Percentiles rank a stretch among this genome's conserved stretches.
Evolutionary conservation across 1,140 invertebrate species (phyloP).

Genomic region (Drosophila eugracilis): DNA sequence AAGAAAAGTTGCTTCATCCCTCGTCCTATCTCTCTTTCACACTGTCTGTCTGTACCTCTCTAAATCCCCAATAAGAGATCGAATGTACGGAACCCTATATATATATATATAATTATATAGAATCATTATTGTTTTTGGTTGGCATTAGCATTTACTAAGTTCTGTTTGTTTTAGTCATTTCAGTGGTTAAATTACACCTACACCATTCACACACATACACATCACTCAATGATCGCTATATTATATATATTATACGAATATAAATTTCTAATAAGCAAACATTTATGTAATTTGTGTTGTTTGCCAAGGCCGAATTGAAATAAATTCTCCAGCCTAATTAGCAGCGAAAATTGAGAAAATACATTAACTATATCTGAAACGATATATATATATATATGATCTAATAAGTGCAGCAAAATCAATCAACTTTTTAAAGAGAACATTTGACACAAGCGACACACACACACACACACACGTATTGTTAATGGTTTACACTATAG

Average conservation of each 20-base stretch:
- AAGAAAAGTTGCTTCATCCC: slow-evolving; percentile 38
- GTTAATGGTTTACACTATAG: slow-evolving; percentile 13
- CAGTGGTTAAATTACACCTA: slow-evolving; percentile 4
- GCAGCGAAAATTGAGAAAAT: slow-evolving; percentile 12
- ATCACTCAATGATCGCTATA: slow-evolving; percentile 19
- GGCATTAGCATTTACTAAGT: slow-evolving; percentile 41
- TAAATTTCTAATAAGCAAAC: slow-evolving; percentile 42
- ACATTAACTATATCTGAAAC: slow-evolving; percentile 5
- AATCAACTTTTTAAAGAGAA: slow-evolving; percentile 27
- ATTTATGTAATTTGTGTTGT: slow-evolving; percentile 32
- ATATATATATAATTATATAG: slow-evolving; percentile 23
- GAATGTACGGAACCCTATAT: slow-evolving; percentile 7
- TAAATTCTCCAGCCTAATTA: slow-evolving; percentile 3
- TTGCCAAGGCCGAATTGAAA: slow-evolving; percentile 14
- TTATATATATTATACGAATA: slow-evolving; percentile 43
- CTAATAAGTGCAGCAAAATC: slow-evolving; percentile 22
- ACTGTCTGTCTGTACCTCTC: slow-evolving; percentile 12
- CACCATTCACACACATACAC: not conserved
- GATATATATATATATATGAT: not conserved
- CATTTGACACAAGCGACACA: slow-evolving; percentile 2
- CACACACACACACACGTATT: slow-evolving; percentile 12
- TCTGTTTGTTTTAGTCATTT: slow-evolving; percentile 30
- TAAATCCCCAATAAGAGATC: slow-evolving; percentile 4
- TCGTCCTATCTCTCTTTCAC: slow-evolving; percentile 7
- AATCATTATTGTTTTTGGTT: slow-evolving; percentile 27